Conservation (phyloP, 2,113 vertebrate species). For the Halcyon senegalensis region DNA sequence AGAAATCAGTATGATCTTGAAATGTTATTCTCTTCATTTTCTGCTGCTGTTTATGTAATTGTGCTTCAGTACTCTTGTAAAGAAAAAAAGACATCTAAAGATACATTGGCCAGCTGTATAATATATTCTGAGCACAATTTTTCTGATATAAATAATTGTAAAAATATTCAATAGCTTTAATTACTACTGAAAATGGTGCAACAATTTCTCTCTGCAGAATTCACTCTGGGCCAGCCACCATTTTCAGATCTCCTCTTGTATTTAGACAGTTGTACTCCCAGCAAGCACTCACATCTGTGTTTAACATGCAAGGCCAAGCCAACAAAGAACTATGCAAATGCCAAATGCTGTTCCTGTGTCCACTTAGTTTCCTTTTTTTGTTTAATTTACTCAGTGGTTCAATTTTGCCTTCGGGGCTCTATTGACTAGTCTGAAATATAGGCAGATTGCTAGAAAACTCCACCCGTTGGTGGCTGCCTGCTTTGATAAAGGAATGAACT, state of each 20-base stretch:
- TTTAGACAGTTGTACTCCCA: not conserved
- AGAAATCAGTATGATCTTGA: conserved; percentile 1
- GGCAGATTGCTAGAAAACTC: not conserved
- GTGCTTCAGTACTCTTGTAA: not conserved
- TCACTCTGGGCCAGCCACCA: not conserved
- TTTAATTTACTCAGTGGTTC: not conserved
- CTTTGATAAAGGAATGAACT: not conserved
- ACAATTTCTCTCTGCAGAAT: not conserved
- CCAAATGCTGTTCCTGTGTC: not conserved
- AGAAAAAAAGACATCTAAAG: not conserved
- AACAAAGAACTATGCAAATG: not conserved
- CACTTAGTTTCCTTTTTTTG: not conserved
- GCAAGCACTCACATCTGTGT: not conserved
- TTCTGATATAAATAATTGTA: not conserved
- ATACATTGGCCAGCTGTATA: not conserved
- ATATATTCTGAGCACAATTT: conserved; percentile 15
- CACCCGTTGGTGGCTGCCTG: not conserved
- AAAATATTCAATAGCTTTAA: conserved; percentile 23
- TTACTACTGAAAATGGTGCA: not conserved
- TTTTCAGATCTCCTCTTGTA: conserved; percentile 2
- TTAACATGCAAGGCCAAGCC: not conserved
- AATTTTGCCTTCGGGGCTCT: conserved; percentile 1
- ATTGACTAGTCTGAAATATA: not conserved
- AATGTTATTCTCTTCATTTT: not conserved
- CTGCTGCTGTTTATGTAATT: not conserved